A percentile compares a stretch with the other conserved stretches of the same genome.
Conservation (phyloP, 53 echinoderm and acorn worm species). For the Arbacia lixula region DNA sequence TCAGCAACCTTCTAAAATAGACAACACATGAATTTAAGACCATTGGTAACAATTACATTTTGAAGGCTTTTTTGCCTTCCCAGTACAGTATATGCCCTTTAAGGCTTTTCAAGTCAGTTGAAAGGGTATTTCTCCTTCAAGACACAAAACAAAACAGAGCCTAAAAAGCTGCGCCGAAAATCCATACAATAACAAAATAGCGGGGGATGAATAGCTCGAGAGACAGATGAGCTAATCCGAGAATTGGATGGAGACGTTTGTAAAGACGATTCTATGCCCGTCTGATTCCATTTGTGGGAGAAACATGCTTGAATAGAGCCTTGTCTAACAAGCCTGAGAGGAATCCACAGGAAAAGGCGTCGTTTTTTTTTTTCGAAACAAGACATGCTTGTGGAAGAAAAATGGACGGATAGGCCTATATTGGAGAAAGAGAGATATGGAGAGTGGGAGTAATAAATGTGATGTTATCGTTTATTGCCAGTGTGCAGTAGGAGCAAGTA, state of each 20-base stretch:
- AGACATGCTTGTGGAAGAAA: no score
- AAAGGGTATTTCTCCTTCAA: constrained; percentile 16
- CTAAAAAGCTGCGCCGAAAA: constrained; percentile 20
- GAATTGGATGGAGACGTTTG: not conserved
- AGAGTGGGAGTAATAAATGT: no score
- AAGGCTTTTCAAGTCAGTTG: not conserved
- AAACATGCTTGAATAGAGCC: constrained; percentile 8
- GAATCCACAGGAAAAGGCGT: no score
- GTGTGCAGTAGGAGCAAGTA: no score
- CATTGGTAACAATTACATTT: no score
- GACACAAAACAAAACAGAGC: constrained; percentile 19
- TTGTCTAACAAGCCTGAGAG: no score
- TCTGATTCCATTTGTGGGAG: constrained; percentile 21
- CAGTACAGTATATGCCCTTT: no score
- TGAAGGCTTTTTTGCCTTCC: no score
- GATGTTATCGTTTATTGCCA: no score
- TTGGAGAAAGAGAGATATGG: not conserved
- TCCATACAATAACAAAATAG: constrained; percentile 26
- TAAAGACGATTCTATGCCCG: constrained; percentile 11
- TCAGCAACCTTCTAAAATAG: no score
- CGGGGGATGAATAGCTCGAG: constrained; percentile 24
- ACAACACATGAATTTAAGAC: no score
- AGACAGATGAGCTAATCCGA: constrained; percentile 25
- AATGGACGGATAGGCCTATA: not conserved
- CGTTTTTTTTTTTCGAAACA: constrained; percentile 10